phyloP scores from a whole-genome alignment of 2,797 vertebrate genomes.

The Morelia viridis region DNA sequence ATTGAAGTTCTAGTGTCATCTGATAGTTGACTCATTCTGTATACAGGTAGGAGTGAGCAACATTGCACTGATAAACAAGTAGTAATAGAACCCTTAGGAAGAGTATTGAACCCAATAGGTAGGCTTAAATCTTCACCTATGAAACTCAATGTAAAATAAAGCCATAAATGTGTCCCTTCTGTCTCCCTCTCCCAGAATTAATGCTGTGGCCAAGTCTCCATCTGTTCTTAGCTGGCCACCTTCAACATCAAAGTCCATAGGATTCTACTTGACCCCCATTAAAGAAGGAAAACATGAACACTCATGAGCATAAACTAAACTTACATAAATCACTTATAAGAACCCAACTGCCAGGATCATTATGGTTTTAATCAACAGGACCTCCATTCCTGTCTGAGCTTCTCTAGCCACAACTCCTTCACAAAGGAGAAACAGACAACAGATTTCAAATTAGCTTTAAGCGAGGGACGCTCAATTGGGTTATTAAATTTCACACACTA shows the following conservation, averaged over 20 bases:
- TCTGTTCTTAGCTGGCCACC: slow-evolving; percentile 13
- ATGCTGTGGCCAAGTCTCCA: not conserved
- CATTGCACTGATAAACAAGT: not conserved
- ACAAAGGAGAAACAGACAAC: slow-evolving; percentile 55
- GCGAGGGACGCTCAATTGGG: slow-evolving; percentile 59
- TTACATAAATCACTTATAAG: slow-evolving; percentile 11
- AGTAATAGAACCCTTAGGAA: not conserved
- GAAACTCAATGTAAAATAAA: accelerated
- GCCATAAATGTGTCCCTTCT: not conserved
- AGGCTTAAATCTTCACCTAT: not conserved
- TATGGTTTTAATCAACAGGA: slow-evolving; percentile 20
- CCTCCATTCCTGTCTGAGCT: slow-evolving; percentile 18
- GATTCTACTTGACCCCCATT: slow-evolving; percentile 45
- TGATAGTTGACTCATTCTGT: not conserved
- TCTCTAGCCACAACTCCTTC: slow-evolving; percentile 16
- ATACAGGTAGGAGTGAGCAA: not conserved
- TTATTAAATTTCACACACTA: slow-evolving; percentile 74
- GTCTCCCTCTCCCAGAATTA: not conserved
- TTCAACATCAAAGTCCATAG: slow-evolving; percentile 42
- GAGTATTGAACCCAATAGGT: not conserved
- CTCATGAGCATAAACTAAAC: slow-evolving; percentile 28
- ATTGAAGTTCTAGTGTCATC: not conserved
- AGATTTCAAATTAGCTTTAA: slow-evolving; percentile 67
- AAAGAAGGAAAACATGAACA: slow-evolving; percentile 47
- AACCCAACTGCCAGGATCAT: not conserved